Base-by-base conservation (phyloP, 2,888 invertebrate species). In the Lasioglossum leucozonium region DNA sequence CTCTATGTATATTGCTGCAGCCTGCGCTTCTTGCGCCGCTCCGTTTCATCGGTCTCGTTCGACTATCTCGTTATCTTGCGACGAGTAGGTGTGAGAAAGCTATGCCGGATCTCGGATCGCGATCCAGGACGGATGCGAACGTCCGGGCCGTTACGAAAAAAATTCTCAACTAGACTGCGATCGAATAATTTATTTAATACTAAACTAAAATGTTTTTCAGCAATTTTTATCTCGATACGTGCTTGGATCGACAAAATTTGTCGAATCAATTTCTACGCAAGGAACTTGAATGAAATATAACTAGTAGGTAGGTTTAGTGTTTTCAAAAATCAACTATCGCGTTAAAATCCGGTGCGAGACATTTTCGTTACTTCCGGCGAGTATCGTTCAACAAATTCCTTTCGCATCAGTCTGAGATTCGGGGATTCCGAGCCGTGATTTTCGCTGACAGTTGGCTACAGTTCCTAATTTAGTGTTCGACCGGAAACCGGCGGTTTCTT, bases 51-150 rank as follows among this genome's bases (percentile, higher is more conserved):
- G 65, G 65, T 65, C 18, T 34, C 65, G 65, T 34, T 34, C 16
- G 6, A 6, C 16, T 62, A 16, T 30, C 30, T 5, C 6, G 62
- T 62, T 62, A 30, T 62, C 62, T 62, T 16, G 26, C 13, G 62
- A 13, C 30, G 62, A 30, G 62, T 62, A 62, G 62, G 62, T 62
- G 62, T 62, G 62, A 62, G 62, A 62, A 62, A 62, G 30, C 62
- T 62, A 30, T 6, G 30, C 30, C 62, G 62, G 30, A 62, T 62
- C 26, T 51, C 26, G 62, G 62, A 62, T 30, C 30, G 62, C 30
- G 62, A 62, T 26, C 6, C 62, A 62, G 62, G 6, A 30, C 62
- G 26, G 62, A 62, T 62, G 62, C 62, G 16, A 62, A 16, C 62
- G 62, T 62, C 62, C 26, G 16, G 26, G 26, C 4, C 26, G 16